Conservation (phyloP, 2,888 invertebrate genomes). For the Cheilosia soror region DNA sequence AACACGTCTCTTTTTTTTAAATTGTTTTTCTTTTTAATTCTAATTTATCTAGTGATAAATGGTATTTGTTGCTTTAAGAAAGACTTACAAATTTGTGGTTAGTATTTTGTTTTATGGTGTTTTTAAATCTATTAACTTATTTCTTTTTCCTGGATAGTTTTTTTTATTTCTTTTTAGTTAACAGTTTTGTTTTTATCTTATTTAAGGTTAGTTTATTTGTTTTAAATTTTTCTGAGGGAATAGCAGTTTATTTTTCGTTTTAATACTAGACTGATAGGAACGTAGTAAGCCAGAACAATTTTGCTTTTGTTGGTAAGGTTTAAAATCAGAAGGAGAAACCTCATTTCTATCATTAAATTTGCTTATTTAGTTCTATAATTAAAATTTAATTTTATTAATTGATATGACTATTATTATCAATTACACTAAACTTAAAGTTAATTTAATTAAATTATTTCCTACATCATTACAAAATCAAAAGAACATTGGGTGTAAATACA, state of each 20-base stretch:
- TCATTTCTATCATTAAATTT: slow-evolving; percentile 52
- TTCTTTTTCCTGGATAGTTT: slow-evolving; percentile 9
- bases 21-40: slow-evolving; percentile 26
- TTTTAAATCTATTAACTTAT: slow-evolving; percentile 11
- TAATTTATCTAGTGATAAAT: slow-evolving; percentile 57
- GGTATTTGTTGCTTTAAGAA: slow-evolving; percentile 37
- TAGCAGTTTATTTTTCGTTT: slow-evolving; percentile 36
- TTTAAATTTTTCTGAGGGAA: slow-evolving; percentile 42
- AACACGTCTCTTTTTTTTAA: slow-evolving; percentile 61
- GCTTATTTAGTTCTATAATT: slow-evolving; percentile 37
- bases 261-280: slow-evolving; percentile 66
- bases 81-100: slow-evolving; percentile 33
- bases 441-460: background rate
- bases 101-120: background rate
- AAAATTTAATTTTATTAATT: slow-evolving; percentile 56
- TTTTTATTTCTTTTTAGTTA: slow-evolving; percentile 16
- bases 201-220: slow-evolving; percentile 13
- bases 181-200: slow-evolving; percentile 30
- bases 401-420: slow-evolving; percentile 61
- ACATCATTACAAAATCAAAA: slow-evolving; percentile 13
- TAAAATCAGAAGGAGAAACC: slow-evolving; percentile 61
- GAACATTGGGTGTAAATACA: slow-evolving; percentile 22
- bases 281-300: slow-evolving; percentile 67
- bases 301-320: slow-evolving; percentile 23
- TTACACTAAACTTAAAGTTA: slow-evolving; percentile 34